Evolutionary conservation across 1,140 invertebrate genomes (phyloP).

Genomic region (Adelges cooleyi): DNA sequence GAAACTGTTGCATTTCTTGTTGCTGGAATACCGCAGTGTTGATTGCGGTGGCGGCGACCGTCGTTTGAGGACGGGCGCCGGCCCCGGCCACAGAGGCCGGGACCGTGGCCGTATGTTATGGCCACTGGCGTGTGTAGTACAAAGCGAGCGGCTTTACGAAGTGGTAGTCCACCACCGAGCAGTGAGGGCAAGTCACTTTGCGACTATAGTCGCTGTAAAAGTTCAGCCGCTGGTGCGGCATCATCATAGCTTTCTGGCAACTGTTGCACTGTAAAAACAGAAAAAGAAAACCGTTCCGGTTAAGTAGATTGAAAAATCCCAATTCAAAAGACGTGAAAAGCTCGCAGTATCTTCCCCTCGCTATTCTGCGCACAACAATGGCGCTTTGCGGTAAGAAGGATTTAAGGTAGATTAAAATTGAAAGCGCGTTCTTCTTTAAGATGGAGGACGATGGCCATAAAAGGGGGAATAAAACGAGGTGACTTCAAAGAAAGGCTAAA

Average conservation of each 20-base stretch:
- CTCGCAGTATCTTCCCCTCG: too few species aligned
- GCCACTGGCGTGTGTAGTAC: constrained; percentile 71
- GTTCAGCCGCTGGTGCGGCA: constrained; percentile 73
- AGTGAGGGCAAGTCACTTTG: constrained; percentile 79
- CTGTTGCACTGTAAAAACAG: constrained; percentile 61
- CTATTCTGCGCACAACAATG: too few species aligned
- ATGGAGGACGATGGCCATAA: too few species aligned
- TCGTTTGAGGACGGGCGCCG: constrained; percentile 31
- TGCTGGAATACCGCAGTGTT: neutral
- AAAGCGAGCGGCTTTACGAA: constrained; percentile 79
- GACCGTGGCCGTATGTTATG: constrained; percentile 67
- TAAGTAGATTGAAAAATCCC: neutral
- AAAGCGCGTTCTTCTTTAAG: too few species aligned
- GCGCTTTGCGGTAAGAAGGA: too few species aligned
- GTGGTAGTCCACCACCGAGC: constrained; percentile 78
- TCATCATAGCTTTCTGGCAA: constrained; percentile 72
- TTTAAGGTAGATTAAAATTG: too few species aligned
- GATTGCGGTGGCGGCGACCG: neutral
- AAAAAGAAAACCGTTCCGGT: neutral
- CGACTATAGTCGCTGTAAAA: constrained; percentile 94
- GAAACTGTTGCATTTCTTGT: neutral
- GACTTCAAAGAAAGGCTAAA: too few species aligned
- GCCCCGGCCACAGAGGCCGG: constrained; percentile 33
- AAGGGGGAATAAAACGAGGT: too few species aligned
- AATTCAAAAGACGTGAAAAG: too few species aligned